Evolutionary conservation across 2,797 vertebrate species (phyloP), one percentile per base, ranked within the genome.

Genomic region (Octomys mimax): DNA sequence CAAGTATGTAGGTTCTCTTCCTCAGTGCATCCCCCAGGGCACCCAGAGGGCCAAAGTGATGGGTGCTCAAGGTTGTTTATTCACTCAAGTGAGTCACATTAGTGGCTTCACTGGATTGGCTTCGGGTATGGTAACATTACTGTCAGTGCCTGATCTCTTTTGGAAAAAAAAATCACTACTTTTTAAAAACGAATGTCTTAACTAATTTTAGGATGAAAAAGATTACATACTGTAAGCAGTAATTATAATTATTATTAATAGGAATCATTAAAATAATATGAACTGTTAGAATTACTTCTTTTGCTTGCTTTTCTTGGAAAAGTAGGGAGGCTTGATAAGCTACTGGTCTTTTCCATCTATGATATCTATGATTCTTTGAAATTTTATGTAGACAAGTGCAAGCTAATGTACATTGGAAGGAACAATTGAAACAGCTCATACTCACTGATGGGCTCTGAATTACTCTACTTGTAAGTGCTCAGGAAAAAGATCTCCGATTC

Each of bases 391-490:
- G 97, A 97, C 96, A 97, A 97, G 96, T 96, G 71, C 82, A 68
- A 92, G 88, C 96, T 96, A 89, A 96, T 94, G 92, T 89, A 91
- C 90, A 97, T 70, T 92, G 95, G 89, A 80, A 98, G 96, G 96
- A 98, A 98, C 97, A 96, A 98, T 96, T 89, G 98, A 95, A 98
- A 86, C 96, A 97, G 98, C 96, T 98, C 96, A 96, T 94, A 73
- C 89, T 82, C 0, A 0, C 96, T 98, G 98, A 98, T 98, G 97
- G 98, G 97, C 97, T 98, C 95, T 97, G 97, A 98, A 98, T 98
- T 97, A 94, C 97, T 93, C 93, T 85, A 94, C 97, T 96, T 52
- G 92, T 96, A 98, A 26, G 95, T 98, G 97, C 98, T 98, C 98
- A 96, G 98, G 98, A 97, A 97, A 97, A 97, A 97, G 98, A 98